Conservation (phyloP, 2,113 vertebrate species). For the Grallaria varia region DNA sequence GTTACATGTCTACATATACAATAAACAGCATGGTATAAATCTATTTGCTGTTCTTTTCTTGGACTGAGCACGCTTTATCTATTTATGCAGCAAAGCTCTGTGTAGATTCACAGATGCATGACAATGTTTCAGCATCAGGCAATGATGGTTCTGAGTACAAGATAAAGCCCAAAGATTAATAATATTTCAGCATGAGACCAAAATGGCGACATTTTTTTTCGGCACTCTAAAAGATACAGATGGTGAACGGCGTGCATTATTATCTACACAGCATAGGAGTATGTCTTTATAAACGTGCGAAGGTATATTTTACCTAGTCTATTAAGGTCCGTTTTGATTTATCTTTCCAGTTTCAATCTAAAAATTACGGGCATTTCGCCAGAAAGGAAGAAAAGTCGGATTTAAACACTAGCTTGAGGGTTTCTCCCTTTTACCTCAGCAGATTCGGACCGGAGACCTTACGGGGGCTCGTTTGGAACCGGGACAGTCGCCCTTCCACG, state of each 20-base stretch:
- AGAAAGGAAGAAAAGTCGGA: slow-evolving; percentile 23
- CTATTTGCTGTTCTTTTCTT: slow-evolving; percentile 1
- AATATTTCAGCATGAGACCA: slow-evolving; percentile 74
- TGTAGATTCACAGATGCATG: neutral
- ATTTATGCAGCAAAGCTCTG: slow-evolving; percentile 35
- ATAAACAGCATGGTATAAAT: neutral
- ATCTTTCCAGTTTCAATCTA: slow-evolving; percentile 38
- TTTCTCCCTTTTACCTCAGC: neutral
- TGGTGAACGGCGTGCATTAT: slow-evolving; percentile 37
- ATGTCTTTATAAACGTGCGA: slow-evolving; percentile 27
- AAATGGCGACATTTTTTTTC: slow-evolving; percentile 76
- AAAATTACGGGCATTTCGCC: slow-evolving; percentile 36
- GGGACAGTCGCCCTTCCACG: neutral
- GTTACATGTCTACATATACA: neutral
- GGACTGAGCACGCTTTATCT: slow-evolving; percentile 36
- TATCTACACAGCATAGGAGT: slow-evolving; percentile 36
- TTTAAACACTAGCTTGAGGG: neutral
- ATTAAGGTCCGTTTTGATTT: slow-evolving; percentile 41
- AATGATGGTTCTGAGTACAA: slow-evolving; percentile 16
- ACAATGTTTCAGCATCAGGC: slow-evolving; percentile 27
- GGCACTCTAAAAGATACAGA: slow-evolving; percentile 61
- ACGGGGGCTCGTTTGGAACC: neutral
- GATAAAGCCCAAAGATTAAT: slow-evolving; percentile 61
- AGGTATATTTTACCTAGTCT: slow-evolving; percentile 48
- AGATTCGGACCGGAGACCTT: neutral